phyloP scores from a whole-genome alignment of 1,140 invertebrate genomes.

The Zaprionus davidi region DNA sequence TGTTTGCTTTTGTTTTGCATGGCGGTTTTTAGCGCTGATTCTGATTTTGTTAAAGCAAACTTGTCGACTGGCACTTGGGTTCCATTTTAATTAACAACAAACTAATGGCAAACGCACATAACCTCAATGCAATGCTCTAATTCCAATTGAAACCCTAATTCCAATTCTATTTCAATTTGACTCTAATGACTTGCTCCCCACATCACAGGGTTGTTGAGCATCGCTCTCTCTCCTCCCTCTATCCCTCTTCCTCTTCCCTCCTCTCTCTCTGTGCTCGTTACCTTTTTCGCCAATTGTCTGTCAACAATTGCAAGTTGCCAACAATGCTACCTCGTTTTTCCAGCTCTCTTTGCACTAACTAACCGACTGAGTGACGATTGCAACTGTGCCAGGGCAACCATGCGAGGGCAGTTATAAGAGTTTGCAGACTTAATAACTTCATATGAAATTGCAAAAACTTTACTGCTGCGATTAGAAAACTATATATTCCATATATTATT shows the following conservation, averaged over 20 bases:
- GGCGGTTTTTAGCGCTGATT: constrained; percentile 79
- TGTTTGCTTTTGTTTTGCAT: constrained; percentile 71
- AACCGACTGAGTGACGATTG: constrained; percentile 64
- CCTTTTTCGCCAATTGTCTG: constrained; percentile 74
- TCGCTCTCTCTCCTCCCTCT: not conserved
- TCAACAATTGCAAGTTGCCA: constrained; percentile 72
- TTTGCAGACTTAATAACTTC: not conserved
- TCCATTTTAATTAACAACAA: constrained; percentile 81
- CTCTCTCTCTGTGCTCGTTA: constrained; percentile 39
- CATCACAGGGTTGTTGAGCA: not conserved
- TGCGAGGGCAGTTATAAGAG: constrained; percentile 25
- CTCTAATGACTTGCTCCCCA: constrained; percentile 72
- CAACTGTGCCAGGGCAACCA: constrained; percentile 66
- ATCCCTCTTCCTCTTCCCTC: not conserved
- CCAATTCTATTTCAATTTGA: constrained; percentile 69
- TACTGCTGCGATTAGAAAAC: too few relatives aligned
- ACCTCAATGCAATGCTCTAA: constrained; percentile 26
- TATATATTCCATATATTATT: too few relatives aligned
- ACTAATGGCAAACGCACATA: constrained; percentile 74
- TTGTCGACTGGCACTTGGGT: constrained; percentile 66
- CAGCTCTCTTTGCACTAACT: constrained; percentile 54
- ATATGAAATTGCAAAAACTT: too few relatives aligned
- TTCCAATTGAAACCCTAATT: constrained; percentile 50
- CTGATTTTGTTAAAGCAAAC: constrained; percentile 56
- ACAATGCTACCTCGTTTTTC: constrained; percentile 76